Evolutionary conservation across 1,140 invertebrate genomes (phyloP).

Genomic region (Oncopeltus fasciatus): DNA sequence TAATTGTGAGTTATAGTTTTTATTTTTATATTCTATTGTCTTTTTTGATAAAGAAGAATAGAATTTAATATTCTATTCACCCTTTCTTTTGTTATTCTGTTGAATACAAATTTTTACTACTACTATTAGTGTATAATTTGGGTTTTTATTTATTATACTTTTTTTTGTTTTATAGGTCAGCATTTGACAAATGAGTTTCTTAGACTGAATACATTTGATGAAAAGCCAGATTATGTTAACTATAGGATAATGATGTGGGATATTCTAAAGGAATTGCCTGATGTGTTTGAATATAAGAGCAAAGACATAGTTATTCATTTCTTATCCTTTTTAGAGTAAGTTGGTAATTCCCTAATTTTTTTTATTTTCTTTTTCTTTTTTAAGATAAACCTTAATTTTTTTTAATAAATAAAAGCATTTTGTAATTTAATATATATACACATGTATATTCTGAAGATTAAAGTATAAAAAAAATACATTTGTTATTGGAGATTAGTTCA

Average conservation of each 20-base stretch:
- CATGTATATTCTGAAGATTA: too few relatives aligned
- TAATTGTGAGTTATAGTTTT: too few relatives aligned
- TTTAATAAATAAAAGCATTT: too few relatives aligned
- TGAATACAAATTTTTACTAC: neutral
- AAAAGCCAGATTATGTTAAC: conserved; percentile 53
- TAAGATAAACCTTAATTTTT: neutral
- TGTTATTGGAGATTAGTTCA: too few relatives aligned
- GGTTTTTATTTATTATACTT: conserved; percentile 4
- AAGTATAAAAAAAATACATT: too few relatives aligned
- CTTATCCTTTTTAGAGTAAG: conserved; percentile 59
- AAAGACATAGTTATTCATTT: conserved; percentile 61
- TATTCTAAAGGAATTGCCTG: conserved; percentile 52
- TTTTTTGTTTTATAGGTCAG: conserved; percentile 16
- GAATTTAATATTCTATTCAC: too few relatives aligned
- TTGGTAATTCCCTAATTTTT: neutral
- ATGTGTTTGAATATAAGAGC: conserved; percentile 61
- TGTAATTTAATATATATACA: too few relatives aligned
- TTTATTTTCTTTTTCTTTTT: neutral
- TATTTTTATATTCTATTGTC: too few relatives aligned
- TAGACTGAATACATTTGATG: conserved; percentile 26
- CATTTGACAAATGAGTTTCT: conserved; percentile 4
- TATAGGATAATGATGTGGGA: conserved; percentile 68
- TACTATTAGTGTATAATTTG: neutral
- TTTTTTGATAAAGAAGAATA: too few relatives aligned
- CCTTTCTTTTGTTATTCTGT: too few relatives aligned